Conservation (phyloP, 2,888 invertebrate species). For the Hemaris fuciformis region DNA sequence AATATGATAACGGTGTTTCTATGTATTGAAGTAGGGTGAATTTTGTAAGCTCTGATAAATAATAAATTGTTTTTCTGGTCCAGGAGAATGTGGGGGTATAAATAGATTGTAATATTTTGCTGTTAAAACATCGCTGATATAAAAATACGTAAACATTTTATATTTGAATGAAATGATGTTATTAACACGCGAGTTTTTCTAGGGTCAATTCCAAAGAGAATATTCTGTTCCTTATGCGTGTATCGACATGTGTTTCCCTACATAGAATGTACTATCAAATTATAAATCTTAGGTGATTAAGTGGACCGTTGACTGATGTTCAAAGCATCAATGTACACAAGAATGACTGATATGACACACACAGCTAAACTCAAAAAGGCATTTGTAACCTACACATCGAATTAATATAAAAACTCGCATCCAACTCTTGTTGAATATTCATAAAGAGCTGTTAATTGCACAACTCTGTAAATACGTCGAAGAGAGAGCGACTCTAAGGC, state of each 20-base stretch:
- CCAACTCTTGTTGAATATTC: conserved; percentile 74
- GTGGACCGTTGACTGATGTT: no score
- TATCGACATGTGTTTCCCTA: no score
- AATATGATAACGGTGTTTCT: conserved; percentile 26
- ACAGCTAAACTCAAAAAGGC: conserved; percentile 32
- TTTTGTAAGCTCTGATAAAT: not conserved
- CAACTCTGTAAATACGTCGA: conserved; percentile 75
- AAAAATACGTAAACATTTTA: no score
- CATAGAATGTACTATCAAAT: no score
- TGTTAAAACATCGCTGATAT: not conserved
- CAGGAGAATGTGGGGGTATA: not conserved
- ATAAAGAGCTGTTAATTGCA: conserved; percentile 81
- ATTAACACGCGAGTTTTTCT: no score
- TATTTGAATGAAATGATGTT: no score
- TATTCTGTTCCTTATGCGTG: no score
- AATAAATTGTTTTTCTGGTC: not conserved
- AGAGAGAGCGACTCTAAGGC: conserved; percentile 67
- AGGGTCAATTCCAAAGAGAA: no score
- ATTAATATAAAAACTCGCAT: conserved; percentile 74
- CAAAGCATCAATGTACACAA: not conserved
- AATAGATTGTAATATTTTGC: not conserved
- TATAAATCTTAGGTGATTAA: no score
- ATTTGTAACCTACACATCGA: conserved; percentile 66
- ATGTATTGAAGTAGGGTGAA: not conserved
- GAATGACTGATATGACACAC: not conserved